These are phyloP conservation scores for Phortica variegata DNA, from an alignment of 1,140 invertebrate genomes.

Conservation along the genomic window DNA sequence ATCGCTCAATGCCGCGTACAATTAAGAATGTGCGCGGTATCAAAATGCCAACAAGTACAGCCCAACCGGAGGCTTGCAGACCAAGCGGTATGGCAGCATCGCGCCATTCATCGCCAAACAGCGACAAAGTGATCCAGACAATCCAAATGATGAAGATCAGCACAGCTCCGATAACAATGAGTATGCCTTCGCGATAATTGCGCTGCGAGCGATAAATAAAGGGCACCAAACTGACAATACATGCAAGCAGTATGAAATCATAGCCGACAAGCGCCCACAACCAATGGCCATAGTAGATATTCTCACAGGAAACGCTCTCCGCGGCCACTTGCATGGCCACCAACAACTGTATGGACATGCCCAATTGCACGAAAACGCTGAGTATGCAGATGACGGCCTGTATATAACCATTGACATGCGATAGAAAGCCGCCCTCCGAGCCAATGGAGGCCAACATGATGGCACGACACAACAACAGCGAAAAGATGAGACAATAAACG, in stretches of 20 bases:
- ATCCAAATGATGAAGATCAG: slow-evolving; percentile 59
- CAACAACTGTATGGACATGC: slow-evolving; percentile 59
- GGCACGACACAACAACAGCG: slow-evolving; percentile 61
- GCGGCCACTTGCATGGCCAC: slow-evolving; percentile 51
- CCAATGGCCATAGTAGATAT: slow-evolving; percentile 54
- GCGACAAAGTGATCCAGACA: slow-evolving; percentile 59
- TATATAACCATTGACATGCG: slow-evolving; percentile 64
- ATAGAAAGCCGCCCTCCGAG: slow-evolving; percentile 62
- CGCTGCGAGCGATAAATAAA: slow-evolving; percentile 62
- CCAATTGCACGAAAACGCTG: slow-evolving; percentile 61
- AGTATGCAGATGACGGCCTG: slow-evolving; percentile 63
- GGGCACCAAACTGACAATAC: slow-evolving; percentile 60
- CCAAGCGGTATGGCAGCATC: slow-evolving; percentile 64
- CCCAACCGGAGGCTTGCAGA: slow-evolving; percentile 61
- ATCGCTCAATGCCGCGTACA: slow-evolving; percentile 60
- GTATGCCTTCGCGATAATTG: slow-evolving; percentile 65
- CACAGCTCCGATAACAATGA: slow-evolving; percentile 50
- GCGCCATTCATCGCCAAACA: slow-evolving; percentile 59
- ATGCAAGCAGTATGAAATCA: slow-evolving; percentile 60
- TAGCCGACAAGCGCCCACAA: slow-evolving; percentile 60
- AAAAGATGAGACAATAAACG: slow-evolving; percentile 62
- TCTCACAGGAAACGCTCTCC: slow-evolving; percentile 54
- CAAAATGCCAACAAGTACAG: slow-evolving; percentile 61
- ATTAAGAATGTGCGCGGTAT: slow-evolving; percentile 66
- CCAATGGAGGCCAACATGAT: slow-evolving; percentile 63